Evolutionary conservation across 2,797 vertebrate genomes (phyloP).

Genomic region (Malacoraja senta): DNA sequence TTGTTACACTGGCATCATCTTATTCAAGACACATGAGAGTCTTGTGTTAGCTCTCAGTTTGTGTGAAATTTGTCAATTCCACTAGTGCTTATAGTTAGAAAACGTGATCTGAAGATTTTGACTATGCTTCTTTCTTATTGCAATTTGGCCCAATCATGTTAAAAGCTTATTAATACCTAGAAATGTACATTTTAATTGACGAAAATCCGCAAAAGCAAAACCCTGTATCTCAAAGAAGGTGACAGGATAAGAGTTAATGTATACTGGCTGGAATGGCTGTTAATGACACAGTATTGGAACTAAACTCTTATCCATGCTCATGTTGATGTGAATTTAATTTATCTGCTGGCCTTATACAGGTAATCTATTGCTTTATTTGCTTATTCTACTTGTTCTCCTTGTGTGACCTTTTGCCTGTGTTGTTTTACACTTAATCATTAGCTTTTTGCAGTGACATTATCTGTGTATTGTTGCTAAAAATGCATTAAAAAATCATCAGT

Average conservation of each 20-base stretch:
- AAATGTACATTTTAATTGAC: background rate
- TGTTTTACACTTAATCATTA: background rate
- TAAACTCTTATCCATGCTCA: background rate
- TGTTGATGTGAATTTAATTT: background rate
- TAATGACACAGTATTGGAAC: background rate
- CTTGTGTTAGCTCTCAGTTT: background rate
- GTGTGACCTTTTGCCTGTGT: background rate
- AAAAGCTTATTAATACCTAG: background rate
- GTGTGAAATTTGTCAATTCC: background rate
- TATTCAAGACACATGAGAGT: background rate
- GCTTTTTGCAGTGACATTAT: background rate
- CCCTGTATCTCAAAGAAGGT: background rate
- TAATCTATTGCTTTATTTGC: background rate
- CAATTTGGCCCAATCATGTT: background rate
- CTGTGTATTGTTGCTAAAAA: background rate
- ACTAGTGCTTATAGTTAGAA: background rate
- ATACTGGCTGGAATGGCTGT: background rate
- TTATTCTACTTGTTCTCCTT: background rate
- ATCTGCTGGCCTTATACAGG: background rate
- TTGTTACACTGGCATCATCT: background rate
- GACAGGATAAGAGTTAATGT: background rate
- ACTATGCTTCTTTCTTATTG: background rate
- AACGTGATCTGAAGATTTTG: background rate
- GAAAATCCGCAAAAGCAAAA: background rate
- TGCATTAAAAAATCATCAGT: background rate